Conservation (phyloP, 2,797 vertebrate genomes). For the Sebastes oblongus region DNA sequence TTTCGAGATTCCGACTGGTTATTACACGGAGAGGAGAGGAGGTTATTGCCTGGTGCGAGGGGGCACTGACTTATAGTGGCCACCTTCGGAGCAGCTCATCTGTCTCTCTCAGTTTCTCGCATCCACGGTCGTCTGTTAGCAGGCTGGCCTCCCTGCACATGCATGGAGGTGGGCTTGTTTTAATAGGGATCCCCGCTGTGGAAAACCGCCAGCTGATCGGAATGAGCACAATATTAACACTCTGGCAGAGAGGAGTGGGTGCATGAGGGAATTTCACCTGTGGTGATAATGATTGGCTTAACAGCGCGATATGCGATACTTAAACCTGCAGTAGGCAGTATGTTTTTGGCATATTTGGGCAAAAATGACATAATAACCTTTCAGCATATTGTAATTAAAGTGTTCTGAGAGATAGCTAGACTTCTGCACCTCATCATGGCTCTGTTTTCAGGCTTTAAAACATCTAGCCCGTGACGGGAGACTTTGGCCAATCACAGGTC, state of each 20-base stretch:
- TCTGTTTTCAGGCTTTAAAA: too few species aligned
- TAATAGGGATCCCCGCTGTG: background rate
- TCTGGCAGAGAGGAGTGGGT: background rate
- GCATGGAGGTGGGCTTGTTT: slow-evolving; percentile 9
- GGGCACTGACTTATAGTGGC: slow-evolving; percentile 62
- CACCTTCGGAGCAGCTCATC: slow-evolving; percentile 53
- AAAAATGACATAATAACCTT: too few species aligned
- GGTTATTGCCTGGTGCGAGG: slow-evolving; percentile 77
- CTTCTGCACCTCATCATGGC: too few species aligned
- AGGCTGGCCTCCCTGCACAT: background rate
- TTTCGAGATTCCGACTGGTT: slow-evolving; percentile 75
- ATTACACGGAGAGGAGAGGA: slow-evolving; percentile 71
- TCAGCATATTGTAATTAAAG: too few species aligned
- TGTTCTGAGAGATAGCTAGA: too few species aligned
- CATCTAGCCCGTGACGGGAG: too few species aligned
- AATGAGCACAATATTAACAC: background rate
- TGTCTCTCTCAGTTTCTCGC: slow-evolving; percentile 24
- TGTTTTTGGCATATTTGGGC: too few species aligned
- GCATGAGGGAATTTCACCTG: background rate
- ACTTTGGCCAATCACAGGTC: too few species aligned
- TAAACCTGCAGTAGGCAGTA: too few species aligned
- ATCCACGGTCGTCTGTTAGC: slow-evolving; percentile 5
- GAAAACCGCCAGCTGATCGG: background rate
- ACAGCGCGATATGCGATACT: too few species aligned
- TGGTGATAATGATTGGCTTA: too few species aligned